Evolutionary conservation across 2,888 invertebrate species (phyloP), one percentile per base, ranked within the genome.

Genomic region (Leucoptera coffeella): DNA sequence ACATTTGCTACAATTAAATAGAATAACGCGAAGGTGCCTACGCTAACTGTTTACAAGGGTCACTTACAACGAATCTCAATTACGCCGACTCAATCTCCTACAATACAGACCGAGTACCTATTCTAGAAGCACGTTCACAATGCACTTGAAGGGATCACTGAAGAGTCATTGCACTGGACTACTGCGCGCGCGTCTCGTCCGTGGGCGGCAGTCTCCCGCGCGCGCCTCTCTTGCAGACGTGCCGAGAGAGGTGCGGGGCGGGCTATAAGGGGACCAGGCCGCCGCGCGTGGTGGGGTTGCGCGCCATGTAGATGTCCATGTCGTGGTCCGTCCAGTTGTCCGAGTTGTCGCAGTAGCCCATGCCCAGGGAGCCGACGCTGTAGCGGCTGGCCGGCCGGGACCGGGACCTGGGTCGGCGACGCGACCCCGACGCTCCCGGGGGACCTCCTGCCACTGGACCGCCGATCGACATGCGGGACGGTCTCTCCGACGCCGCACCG

Each of bases 311-410:
- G 45, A 92, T 91, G 43, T 92, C 92, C 86, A 92, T 90, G 51
- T 92, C 92, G 56, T 92, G 91, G 60, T 92, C 92, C 40, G 92
- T 91, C 92, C 92, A 93, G 56, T 86, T 86, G 53, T 89, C 88
- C 26, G 86, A 85, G 50, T 89, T 90, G 51, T 90, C 90, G 54
- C 88, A 87, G 56, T 88, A 89, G 53, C 87, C 88, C 44, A 88
- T 73, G 23, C 87, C 88, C 41, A 88, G 80, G 24, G 88, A 88
- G 37, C 88, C 88, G 32, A 85, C 84, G 34, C 83, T 65, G 47
- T 81, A 82, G 44, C 89, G 76, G 62, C 88, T 86, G 48, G 85
- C 81, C 29, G 86, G 85, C 29, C 88, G 78, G 35, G 85, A 85
- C 41, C 88, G 76, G 29, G 88, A 88, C 35, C 88, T 74, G 13